phyloP scores from a whole-genome alignment of 1,140 invertebrate genomes.

The Achatina immaculata region DNA sequence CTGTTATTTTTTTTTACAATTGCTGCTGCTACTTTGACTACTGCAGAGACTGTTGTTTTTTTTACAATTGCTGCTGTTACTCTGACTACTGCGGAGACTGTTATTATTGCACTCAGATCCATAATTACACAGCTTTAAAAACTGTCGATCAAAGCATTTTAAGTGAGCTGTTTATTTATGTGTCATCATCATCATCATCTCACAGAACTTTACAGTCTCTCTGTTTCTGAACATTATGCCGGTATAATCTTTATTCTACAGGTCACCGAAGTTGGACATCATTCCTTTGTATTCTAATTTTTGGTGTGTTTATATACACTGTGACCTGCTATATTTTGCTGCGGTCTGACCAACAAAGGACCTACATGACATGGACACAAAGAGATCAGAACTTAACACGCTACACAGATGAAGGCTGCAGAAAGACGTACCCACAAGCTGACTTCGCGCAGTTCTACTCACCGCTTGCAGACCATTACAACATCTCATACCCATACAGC shows the following conservation, averaged over 20 bases:
- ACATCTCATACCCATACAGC: conserved; percentile 10
- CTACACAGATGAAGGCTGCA: background rate
- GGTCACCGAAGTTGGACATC: background rate
- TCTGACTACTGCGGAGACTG: too few relatives aligned
- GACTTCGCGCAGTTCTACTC: background rate
- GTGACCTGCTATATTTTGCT: background rate
- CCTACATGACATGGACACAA: background rate
- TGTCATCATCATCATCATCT: too few relatives aligned
- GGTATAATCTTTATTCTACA: background rate
- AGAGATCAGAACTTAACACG: background rate
- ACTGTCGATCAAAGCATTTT: too few relatives aligned
- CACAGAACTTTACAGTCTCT: too few relatives aligned
- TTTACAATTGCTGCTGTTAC: too few relatives aligned
- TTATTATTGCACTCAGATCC: too few relatives aligned
- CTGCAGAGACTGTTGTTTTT: too few relatives aligned
- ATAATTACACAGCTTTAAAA: too few relatives aligned
- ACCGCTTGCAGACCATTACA: background rate
- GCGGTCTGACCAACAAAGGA: background rate
- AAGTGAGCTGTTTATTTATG: too few relatives aligned
- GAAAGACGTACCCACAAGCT: background rate
- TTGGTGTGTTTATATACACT: background rate
- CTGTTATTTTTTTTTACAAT: too few relatives aligned
- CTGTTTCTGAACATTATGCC: too few relatives aligned
- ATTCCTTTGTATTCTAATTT: background rate
- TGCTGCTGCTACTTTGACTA: too few relatives aligned